Base-by-base conservation (phyloP, 2,888 invertebrate species). In the Scaptomyza reducta region DNA sequence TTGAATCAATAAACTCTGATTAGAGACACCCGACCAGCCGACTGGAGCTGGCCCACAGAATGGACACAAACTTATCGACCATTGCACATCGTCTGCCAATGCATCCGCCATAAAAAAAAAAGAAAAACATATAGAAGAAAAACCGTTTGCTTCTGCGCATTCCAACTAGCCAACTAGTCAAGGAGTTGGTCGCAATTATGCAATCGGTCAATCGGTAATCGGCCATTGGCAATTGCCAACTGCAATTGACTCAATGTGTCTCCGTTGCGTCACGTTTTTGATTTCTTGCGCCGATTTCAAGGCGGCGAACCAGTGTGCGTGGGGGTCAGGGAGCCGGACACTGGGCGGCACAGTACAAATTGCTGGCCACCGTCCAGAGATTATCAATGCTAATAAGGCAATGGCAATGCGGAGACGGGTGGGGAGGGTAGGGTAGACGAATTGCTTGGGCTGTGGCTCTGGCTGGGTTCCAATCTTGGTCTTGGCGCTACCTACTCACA, bases 1-100 rank as follows among this genome's bases (percentile, higher is more conserved):
- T 86, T 88, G 87, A 88, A 85, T 85, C 84, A 88, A 88, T 88
- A 88, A 87, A 71, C 65, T 64, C 68, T 56, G 84, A 85, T 85
- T 85, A 85, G 84, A 88, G 71, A 72, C 38, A 31, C 10, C 50
- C 69, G 78, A 66, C 57, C 62, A 69, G 60, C 40, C 40, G 40
- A 10, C 7, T 9, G 9, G 38, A 38, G 38, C 38, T 78, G 60
- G 75, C 79, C 70, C 60, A 70, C 38, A 38, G 38, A 68, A 69
- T 77, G 22, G 22, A n/a, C 35, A 35, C 79, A 58, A 45, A 68
- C 70, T 77, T 83, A 88, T 86, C 83, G 77, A 54, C 29, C 40
- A 27, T 46, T 64, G 72, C 75, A 64, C 70, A 82, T 88, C 88
- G 83, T 82, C 86, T 85, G 88, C 77, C 64, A 60, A 74, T 81